Evolutionary conservation across 2,797 vertebrate species (phyloP).

Genomic region (Melanotaenia nigrans): DNA sequence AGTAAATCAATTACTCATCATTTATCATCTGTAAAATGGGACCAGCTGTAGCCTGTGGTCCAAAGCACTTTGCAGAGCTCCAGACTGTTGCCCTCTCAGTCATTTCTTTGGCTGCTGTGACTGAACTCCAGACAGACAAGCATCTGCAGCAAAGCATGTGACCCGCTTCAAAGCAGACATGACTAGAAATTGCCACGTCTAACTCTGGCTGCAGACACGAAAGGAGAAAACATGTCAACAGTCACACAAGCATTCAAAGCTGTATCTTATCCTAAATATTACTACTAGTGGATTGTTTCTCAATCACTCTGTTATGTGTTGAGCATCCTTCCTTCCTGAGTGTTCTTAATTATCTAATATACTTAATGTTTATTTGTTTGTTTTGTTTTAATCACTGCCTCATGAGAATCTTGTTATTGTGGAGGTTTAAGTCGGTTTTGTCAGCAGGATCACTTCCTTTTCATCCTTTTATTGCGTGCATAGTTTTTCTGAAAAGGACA

Average conservation of each 20-base stretch:
- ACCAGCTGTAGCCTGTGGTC: constrained; percentile 17
- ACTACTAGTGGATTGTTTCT: constrained; percentile 15
- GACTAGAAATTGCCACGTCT: constrained; percentile 60
- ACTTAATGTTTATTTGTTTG: constrained; percentile 14
- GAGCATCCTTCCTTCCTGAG: constrained; percentile 6
- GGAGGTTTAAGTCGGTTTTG: constrained; percentile 26
- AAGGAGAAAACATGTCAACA: constrained; percentile 59
- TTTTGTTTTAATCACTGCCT: constrained; percentile 8
- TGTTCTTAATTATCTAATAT: constrained; percentile 29
- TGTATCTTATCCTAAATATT: constrained; percentile 18
- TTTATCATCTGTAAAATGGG: constrained; percentile 19
- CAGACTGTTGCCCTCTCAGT: constrained; percentile 40
- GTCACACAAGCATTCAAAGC: constrained; percentile 33
- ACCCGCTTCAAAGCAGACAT: constrained; percentile 60
- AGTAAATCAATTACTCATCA: constrained; percentile 21
- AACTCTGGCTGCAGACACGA: constrained; percentile 51
- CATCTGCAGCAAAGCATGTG: constrained; percentile 69
- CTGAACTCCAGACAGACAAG: constrained; percentile 60
- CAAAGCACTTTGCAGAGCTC: constrained; percentile 12
- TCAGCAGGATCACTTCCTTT: constrained; percentile 67
- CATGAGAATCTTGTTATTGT: constrained; percentile 20
- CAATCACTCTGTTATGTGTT: background rate
- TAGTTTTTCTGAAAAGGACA: constrained; percentile 45
- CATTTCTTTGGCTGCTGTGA: constrained; percentile 47
- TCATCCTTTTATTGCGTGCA: constrained; percentile 27